Percentiles rank a stretch among this genome's conserved stretches.
These are phyloP conservation scores for Yponomeuta plumbellus DNA, from an alignment of 2,888 invertebrate species.

Conservation along the genomic window DNA sequence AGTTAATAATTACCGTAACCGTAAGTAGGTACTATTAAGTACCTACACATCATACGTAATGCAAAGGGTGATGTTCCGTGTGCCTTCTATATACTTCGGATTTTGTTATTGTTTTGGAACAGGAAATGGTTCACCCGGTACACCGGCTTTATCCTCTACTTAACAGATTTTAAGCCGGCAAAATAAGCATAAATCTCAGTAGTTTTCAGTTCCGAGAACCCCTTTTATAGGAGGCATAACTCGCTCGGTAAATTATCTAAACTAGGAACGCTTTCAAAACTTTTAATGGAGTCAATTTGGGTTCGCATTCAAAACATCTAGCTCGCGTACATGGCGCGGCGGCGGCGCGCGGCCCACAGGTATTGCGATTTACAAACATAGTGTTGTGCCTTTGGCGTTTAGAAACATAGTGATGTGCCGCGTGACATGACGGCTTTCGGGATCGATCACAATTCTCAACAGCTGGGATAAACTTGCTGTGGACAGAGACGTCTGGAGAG, in stretches of 20 bases:
- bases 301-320: slow-evolving; percentile 66
- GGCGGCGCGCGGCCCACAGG: slow-evolving; percentile 39
- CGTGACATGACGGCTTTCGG: too few relatives aligned
- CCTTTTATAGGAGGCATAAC: slow-evolving; percentile 66
- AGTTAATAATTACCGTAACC: too few relatives aligned
- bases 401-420: too few relatives aligned
- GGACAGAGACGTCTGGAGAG: too few relatives aligned
- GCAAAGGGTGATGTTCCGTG: too few relatives aligned
- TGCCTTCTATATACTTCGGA: too few relatives aligned
- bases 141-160: slow-evolving; percentile 21
- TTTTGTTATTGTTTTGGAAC: not conserved
- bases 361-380: slow-evolving; percentile 57
- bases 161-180: slow-evolving; percentile 33
- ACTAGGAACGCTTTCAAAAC: slow-evolving; percentile 71
- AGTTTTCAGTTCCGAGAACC: slow-evolving; percentile 56
- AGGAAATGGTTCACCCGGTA: not conserved
- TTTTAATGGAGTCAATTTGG: slow-evolving; percentile 76
- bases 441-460: too few relatives aligned
- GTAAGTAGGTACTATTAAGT: too few relatives aligned
- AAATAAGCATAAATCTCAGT: slow-evolving; percentile 55
- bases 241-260: slow-evolving; percentile 71
- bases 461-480: too few relatives aligned
- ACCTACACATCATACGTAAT: too few relatives aligned
- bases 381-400: slow-evolving; percentile 30
- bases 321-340: slow-evolving; percentile 36